Evolutionary conservation across 2,797 vertebrate genomes (phyloP), one percentile per base, ranked within the genome.

Genomic region (Acipenser ruthenus): DNA sequence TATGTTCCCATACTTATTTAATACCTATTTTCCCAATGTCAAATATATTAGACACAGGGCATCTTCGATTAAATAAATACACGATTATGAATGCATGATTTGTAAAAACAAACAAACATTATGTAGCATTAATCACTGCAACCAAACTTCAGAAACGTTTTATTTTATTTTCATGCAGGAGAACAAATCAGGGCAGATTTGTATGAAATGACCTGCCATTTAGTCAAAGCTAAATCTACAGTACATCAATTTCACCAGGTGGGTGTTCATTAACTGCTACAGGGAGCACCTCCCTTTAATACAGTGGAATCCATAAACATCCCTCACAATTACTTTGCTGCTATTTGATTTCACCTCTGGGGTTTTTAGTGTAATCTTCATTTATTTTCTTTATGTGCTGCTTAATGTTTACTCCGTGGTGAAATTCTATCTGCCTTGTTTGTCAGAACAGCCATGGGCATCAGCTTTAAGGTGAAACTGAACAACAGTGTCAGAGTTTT

Each of bases 221-320:
- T 78, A 68, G 72, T n/a, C 76, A 18, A 68, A 78, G 72, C 71
- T 70, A 75, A 76, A 67, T 73, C 76, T 77, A 76, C 66, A 23
- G 70, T 76, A 72, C 71, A 73, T 75, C 75, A 78, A 69, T 78
- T 81, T 75, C 78, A 68, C 74, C 69, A 85, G 83, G 80, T 81
- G 75, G 78, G 79, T 75, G 80, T 82, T 86, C 83, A 85, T 87
- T 85, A 85, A 64, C 77, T 76, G 78, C 83, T 81, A 82, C 81
- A 75, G 82, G 84, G 80, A 85, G 78, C 77, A 65, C 64, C 74
- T 78, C 78, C 65, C 78, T 77, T 80, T 82, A 82, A 86, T 81
- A 79, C 80, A 84, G 82, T 74, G 77, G 63, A 74, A 66, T 74
- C 72, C 76, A 82, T 82, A 85, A 87, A 81, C 84, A 84, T 83